Percentiles rank a stretch among this genome's conserved stretches.
Conservation (phyloP, 1,140 invertebrate genomes). For the Neuroterus valhalla region DNA sequence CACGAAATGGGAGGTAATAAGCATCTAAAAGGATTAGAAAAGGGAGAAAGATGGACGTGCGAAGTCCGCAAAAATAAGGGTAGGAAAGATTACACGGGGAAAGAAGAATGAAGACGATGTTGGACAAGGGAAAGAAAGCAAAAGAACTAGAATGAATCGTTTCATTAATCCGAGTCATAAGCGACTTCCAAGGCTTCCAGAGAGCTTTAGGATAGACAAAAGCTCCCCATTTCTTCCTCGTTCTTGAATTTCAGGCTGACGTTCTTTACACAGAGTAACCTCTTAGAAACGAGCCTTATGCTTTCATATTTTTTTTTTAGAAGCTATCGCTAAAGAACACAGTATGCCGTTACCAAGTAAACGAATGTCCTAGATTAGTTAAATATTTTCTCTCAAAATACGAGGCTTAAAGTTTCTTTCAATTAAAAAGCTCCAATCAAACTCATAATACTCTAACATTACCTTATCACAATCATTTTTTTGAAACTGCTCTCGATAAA, state of each 20-base stretch:
- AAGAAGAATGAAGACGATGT: neutral
- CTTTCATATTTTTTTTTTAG: too few relatives aligned
- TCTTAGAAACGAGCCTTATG: neutral
- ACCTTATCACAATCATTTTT: too few relatives aligned
- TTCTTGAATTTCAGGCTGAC: neutral
- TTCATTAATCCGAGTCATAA: constrained; percentile 26
- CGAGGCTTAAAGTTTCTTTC: too few relatives aligned
- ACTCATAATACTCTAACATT: too few relatives aligned
- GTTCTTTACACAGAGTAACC: constrained; percentile 8
- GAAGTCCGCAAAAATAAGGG: neutral
- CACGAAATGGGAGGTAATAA: neutral
- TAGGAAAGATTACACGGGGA: neutral
- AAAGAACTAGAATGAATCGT: constrained; percentile 15
- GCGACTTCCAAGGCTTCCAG: constrained; percentile 11
- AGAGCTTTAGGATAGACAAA: constrained; percentile 20
- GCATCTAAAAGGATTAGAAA: neutral
- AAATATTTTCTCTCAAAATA: too few relatives aligned
- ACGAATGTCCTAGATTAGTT: too few relatives aligned
- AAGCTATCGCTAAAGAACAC: too few relatives aligned
- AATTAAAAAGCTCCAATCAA: too few relatives aligned
- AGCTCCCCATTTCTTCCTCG: constrained; percentile 8
- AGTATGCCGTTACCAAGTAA: too few relatives aligned
- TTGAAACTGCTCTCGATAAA: too few relatives aligned
- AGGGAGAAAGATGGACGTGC: neutral
- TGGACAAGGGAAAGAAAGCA: neutral